A percentile compares a stretch with the other conserved stretches of the same genome.
Conservation (phyloP, 2,888 invertebrate species). For the Conchocele bisecta region DNA sequence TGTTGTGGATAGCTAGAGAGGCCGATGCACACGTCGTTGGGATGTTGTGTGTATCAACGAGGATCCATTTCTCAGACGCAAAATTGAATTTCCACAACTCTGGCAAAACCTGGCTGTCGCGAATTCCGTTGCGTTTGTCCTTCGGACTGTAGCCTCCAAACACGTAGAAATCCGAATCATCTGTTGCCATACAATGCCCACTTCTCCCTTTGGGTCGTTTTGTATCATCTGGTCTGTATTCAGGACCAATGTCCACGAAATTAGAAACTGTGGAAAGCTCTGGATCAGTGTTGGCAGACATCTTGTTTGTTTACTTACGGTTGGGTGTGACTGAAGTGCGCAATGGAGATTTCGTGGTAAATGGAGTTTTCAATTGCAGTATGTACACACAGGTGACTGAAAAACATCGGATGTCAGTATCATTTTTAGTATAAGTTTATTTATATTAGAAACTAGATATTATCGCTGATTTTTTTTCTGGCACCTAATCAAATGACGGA, state of each 20-base stretch:
- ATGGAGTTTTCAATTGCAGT: too few relatives aligned
- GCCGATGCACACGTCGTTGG: slow-evolving; percentile 63
- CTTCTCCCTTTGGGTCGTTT: slow-evolving; percentile 59
- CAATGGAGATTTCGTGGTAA: too few relatives aligned
- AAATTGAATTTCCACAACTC: slow-evolving; percentile 95
- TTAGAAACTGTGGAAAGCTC: too few relatives aligned
- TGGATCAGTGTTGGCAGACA: too few relatives aligned
- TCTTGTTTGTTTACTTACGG: too few relatives aligned
- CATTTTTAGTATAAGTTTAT: too few relatives aligned
- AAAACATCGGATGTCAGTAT: too few relatives aligned
- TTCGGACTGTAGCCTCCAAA: slow-evolving; percentile 65
- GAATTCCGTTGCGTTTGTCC: slow-evolving; percentile 46
- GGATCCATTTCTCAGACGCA: slow-evolving; percentile 89
- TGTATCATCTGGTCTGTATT: slow-evolving; percentile 47
- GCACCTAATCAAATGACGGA: too few relatives aligned
- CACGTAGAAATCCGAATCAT: slow-evolving; percentile 62
- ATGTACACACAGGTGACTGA: too few relatives aligned
- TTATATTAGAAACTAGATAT: too few relatives aligned
- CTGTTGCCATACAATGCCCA: slow-evolving; percentile 65
- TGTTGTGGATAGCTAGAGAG: slow-evolving; percentile 47
- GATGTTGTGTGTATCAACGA: slow-evolving; percentile 85
- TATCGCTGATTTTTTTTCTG: too few relatives aligned
- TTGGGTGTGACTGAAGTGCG: too few relatives aligned
- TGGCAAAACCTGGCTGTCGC: slow-evolving; percentile 52
- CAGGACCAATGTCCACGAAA: slow-evolving; percentile 35